Conservation (phyloP, 2,797 vertebrate genomes). For the Danio kyathit region DNA sequence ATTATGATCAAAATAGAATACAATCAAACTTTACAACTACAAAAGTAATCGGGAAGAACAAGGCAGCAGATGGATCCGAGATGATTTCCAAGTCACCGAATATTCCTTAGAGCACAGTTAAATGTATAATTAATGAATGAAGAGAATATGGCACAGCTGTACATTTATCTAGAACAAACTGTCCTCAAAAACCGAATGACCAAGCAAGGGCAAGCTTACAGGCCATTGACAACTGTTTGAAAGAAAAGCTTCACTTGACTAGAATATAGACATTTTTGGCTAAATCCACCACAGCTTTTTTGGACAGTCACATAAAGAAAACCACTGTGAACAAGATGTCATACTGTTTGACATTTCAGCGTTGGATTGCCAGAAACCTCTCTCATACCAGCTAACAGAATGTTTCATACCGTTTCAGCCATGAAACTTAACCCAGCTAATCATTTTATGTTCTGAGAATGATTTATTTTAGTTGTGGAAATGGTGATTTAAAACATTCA, state of each 20-base stretch:
- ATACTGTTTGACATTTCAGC: slow-evolving; percentile 1
- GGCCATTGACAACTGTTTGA: background rate
- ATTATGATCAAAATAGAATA: background rate
- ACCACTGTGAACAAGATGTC: background rate
- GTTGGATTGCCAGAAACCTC: background rate
- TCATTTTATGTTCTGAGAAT: too few species aligned
- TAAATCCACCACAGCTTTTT: background rate
- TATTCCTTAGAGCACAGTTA: background rate
- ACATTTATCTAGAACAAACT: background rate
- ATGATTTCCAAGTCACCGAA: background rate
- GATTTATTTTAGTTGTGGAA: too few species aligned
- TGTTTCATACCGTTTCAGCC: background rate
- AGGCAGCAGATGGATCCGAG: background rate
- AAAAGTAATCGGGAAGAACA: background rate
- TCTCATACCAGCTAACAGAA: background rate
- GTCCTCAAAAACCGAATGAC: background rate
- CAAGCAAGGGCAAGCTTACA: background rate
- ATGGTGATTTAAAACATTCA: too few species aligned
- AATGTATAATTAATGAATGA: slow-evolving; percentile 9
- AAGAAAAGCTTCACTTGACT: background rate
- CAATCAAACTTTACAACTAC: background rate
- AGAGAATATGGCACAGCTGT: background rate
- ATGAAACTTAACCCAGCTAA: background rate
- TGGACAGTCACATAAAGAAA: background rate
- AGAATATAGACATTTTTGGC: background rate